Percentiles rank a stretch among this genome's conserved stretches.
These are phyloP conservation scores for Metacarcinus magister DNA, from an alignment of 2,888 invertebrate genomes.

Conservation along the genomic window DNA sequence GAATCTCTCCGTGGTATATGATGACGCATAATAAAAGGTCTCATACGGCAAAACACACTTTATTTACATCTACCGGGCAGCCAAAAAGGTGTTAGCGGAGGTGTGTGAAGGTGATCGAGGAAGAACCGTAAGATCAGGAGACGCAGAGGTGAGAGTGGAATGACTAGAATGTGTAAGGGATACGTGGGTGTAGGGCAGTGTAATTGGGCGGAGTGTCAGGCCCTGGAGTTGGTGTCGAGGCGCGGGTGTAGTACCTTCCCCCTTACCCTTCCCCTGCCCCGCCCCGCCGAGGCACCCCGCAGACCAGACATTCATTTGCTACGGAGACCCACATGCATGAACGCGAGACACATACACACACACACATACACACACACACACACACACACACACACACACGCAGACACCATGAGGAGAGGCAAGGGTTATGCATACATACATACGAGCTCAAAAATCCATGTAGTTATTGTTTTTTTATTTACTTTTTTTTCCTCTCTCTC, in stretches of 20 bases:
- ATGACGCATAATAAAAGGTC: constrained; percentile 70
- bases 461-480: constrained; percentile 6
- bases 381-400: too few relatives aligned
- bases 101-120: not conserved
- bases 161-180: not conserved
- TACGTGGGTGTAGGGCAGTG: not conserved
- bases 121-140: not conserved
- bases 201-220: constrained; percentile 69
- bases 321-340: not conserved
- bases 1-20: constrained; percentile 69
- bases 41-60: constrained; percentile 66
- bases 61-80: constrained; percentile 19
- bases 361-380: too few relatives aligned
- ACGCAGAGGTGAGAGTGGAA: not conserved
- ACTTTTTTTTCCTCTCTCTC: not conserved
- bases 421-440: constrained; percentile 19
- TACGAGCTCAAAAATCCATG: not conserved
- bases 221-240: constrained; percentile 40
- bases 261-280: not conserved
- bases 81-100: not conserved
- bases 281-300: not conserved
- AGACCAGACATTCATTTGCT: not conserved
- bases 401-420: not conserved
- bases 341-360: not conserved
- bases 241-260: not conserved